These are phyloP conservation scores for Ammodytes dubius DNA, from an alignment of 2,113 vertebrate genomes.

Conservation along the genomic window DNA sequence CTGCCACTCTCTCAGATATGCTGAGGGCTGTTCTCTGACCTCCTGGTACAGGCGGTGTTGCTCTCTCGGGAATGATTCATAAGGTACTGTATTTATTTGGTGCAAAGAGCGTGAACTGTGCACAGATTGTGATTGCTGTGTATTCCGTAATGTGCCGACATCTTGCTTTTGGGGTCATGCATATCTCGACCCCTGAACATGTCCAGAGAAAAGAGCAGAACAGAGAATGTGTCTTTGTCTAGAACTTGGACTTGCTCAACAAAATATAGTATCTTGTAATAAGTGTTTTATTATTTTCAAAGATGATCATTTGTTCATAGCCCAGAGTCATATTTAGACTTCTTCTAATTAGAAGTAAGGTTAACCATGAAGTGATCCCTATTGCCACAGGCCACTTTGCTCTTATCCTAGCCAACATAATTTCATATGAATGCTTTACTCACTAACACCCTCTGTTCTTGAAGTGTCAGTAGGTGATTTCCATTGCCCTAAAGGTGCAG, in stretches of 20 bases:
- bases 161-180: slow-evolving; percentile 58
- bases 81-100: slow-evolving; percentile 78
- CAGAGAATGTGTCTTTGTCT: slow-evolving; percentile 14
- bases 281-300: no score
- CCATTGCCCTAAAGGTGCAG: no score
- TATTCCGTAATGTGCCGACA: slow-evolving; percentile 59
- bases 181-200: slow-evolving; percentile 52
- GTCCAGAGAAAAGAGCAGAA: slow-evolving; percentile 29
- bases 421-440: no score
- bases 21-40: slow-evolving; percentile 66
- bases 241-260: slow-evolving; percentile 16
- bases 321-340: no score
- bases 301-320: no score
- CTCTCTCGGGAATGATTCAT: slow-evolving; percentile 77
- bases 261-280: background rate
- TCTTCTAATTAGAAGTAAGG: no score
- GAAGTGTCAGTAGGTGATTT: no score
- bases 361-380: no score
- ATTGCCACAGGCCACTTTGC: no score
- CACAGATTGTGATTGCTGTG: slow-evolving; percentile 76
- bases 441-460: no score
- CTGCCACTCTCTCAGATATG: slow-evolving; percentile 70
- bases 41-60: slow-evolving; percentile 57
- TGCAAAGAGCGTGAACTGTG: slow-evolving; percentile 79
- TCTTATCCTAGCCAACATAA: no score